Base-by-base conservation (phyloP, 2,888 invertebrate species). In the Drosophila stalkeri region DNA sequence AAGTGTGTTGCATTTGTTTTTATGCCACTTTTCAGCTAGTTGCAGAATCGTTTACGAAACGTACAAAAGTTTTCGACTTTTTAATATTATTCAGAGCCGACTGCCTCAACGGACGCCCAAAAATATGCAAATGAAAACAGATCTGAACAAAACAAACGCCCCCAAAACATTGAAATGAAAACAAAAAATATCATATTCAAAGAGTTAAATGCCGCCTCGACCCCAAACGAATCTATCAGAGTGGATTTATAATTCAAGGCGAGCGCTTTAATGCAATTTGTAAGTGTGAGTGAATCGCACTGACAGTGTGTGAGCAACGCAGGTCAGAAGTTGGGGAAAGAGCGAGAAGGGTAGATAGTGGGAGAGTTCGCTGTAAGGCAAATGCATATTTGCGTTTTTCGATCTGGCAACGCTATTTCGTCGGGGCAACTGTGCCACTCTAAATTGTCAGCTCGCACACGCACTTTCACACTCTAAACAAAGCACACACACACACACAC, bases 221-320 rank as follows among this genome's bases (percentile, higher is more conserved):
- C 23, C 46, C 46, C 46, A 46, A 46, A 8, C 3, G 51, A 66
- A 73, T 66, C 71, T 77, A 71, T 70, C 72, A 63, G 66, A 65
- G 63, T 62, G 65, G 64, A 62, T 74, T 80, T 75, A 78, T 73
- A 76, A 80, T 81, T 69, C 66, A 76, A 65, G 51, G 69, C 71
- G 64, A 65, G 64, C 74, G 71, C 66, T 77, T 88, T 77, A 86
- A 90, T 85, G 81, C 90, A 85, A 88, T 86, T 82, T 85, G 81
- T 74, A 72, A 82, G 79, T 78, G 88, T 33, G 51, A 51, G n/a
- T 31, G 33, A 33, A 33, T 18, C 12, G n/a, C 18, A 18, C 55
- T 56, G 55, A 56, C 46, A 35, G 1, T 14, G n/a, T 51, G 33
- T 12, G 43, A 43, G 18, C 1, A 35, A 39, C 12, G 39, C 16